phyloP scores from a whole-genome alignment of 53 echinoderm and acorn worm genomes.

The Paelopatides confundens region DNA sequence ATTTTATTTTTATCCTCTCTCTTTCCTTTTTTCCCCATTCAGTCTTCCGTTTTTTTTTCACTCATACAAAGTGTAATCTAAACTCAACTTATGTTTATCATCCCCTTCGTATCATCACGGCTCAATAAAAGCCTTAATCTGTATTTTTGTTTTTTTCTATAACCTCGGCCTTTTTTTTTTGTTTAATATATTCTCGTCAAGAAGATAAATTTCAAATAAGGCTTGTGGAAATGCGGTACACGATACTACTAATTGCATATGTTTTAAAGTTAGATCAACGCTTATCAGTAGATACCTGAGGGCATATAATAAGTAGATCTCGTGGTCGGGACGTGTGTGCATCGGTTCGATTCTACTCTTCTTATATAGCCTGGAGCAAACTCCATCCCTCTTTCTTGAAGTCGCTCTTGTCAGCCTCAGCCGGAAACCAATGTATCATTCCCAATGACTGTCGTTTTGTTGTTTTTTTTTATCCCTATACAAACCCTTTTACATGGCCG shows the following conservation, averaged over 20 bases:
- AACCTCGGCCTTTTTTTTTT: slow-evolving; percentile 31
- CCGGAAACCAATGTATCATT: slow-evolving; percentile 47
- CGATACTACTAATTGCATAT: slow-evolving; percentile 46
- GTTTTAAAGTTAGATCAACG: slow-evolving; percentile 45
- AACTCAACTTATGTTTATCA: slow-evolving; percentile 15
- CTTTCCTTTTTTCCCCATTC: background rate
- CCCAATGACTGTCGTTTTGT: slow-evolving; percentile 19
- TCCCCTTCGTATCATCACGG: background rate
- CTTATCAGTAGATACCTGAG: slow-evolving; percentile 14
- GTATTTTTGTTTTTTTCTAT: slow-evolving; percentile 6
- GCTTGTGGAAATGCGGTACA: slow-evolving; percentile 43
- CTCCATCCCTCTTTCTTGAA: slow-evolving; percentile 19
- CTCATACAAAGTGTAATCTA: background rate
- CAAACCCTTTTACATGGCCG: slow-evolving; percentile 34
- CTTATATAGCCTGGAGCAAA: slow-evolving; percentile 25
- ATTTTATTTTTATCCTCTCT: background rate
- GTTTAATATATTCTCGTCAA: background rate
- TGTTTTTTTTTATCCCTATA: slow-evolving; percentile 13
- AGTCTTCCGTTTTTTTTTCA: too few species aligned
- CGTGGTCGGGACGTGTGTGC: slow-evolving; percentile 35
- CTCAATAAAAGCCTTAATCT: slow-evolving; percentile 36
- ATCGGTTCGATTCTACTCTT: slow-evolving; percentile 1
- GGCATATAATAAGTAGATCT: slow-evolving; percentile 42
- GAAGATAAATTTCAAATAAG: slow-evolving; percentile 29
- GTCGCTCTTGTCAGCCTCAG: slow-evolving; percentile 29